phyloP scores from a whole-genome alignment of 2,888 invertebrate species.

The Slavum lentiscoides region DNA sequence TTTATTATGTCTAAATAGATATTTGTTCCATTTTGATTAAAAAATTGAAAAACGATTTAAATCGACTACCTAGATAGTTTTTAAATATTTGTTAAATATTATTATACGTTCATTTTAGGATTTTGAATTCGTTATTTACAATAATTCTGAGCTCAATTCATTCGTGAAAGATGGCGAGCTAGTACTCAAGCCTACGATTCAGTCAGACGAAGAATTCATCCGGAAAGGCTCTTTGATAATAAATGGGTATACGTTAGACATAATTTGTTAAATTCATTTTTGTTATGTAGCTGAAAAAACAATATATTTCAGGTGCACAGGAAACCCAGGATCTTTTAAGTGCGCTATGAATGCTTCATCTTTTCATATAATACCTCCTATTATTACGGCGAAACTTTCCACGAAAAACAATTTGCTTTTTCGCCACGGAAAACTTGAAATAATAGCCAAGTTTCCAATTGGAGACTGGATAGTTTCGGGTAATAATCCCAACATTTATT shows the following conservation, averaged over 20 bases:
- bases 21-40: too few relatives aligned
- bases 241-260: conserved; percentile 6
- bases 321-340: not conserved
- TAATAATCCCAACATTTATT: conserved; percentile 58
- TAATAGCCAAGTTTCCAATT: conserved; percentile 72
- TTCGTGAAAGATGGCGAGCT: conserved; percentile 49
- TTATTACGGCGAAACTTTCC: conserved; percentile 68
- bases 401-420: conserved; percentile 70
- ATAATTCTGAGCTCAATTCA: conserved; percentile 42
- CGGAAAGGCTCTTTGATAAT: conserved; percentile 25
- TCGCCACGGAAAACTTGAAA: conserved; percentile 70
- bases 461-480: conserved; percentile 81
- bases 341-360: conserved; percentile 44
- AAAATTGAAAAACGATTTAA: too few relatives aligned
- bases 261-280: not conserved
- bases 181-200: conserved; percentile 48
- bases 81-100: not conserved
- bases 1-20: too few relatives aligned
- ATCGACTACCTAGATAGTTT: too few relatives aligned
- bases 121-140: conserved; percentile 53
- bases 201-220: conserved; percentile 23
- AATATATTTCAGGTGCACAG: conserved; percentile 40
- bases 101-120: conserved; percentile 29
- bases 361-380: conserved; percentile 69
- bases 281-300: not conserved